A percentile compares a stretch with the other conserved stretches of the same genome.
phyloP scores from a whole-genome alignment of 2,113 vertebrate genomes.

The Pseudorhombus dupliciocellatus region DNA sequence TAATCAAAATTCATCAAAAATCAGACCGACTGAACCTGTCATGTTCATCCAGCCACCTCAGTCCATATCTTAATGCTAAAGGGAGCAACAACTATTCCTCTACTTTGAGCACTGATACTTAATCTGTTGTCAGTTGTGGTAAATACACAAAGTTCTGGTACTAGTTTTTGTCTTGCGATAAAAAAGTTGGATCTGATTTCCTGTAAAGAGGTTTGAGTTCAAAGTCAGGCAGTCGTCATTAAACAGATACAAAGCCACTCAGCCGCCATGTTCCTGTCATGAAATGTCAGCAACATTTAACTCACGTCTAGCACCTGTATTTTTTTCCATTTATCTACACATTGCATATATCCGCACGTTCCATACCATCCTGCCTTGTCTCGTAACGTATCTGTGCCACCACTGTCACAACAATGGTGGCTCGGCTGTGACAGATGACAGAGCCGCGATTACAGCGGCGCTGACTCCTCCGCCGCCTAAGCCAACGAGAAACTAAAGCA shows the following conservation, averaged over 20 bases:
- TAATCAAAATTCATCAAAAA: neutral
- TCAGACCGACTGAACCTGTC: too few species aligned
- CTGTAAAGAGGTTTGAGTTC: neutral
- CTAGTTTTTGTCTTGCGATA: neutral
- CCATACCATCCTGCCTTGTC: neutral
- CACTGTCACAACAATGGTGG: neutral
- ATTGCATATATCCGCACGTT: neutral
- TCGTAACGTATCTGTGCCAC: conserved; percentile 2
- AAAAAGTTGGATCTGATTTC: neutral
- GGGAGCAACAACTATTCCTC: neutral
- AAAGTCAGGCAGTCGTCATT: neutral
- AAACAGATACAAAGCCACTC: neutral
- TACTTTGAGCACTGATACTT: too few species aligned
- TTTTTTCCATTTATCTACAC: neutral
- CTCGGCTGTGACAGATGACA: conserved; percentile 12
- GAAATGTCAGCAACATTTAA: neutral
- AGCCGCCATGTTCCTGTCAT: neutral
- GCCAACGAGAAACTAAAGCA: conserved; percentile 5
- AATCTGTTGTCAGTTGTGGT: neutral
- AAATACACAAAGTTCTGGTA: neutral
- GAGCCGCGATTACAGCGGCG: neutral
- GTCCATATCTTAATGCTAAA: neutral
- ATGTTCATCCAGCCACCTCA: too few species aligned
- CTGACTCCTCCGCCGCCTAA: conserved; percentile 6
- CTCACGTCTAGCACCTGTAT: neutral